phyloP scores from a whole-genome alignment of 2,113 vertebrate species.

The Sminthopsis crassicaudata region DNA sequence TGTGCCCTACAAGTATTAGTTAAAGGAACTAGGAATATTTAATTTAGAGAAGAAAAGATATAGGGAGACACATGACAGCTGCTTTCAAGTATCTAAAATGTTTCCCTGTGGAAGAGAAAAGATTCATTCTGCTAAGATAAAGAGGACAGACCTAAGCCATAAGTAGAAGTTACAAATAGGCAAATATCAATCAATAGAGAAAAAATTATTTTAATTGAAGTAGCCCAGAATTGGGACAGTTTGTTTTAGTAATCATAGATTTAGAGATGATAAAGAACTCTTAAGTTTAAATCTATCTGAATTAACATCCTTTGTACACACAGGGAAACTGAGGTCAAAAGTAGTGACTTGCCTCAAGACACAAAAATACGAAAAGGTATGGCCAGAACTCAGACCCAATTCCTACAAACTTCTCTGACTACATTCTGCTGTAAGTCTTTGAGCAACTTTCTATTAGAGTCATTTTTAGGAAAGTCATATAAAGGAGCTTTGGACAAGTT shows the following conservation, averaged over 20 bases:
- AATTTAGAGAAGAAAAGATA: neutral
- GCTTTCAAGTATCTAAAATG: neutral
- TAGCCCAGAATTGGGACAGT: neutral
- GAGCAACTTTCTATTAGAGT: neutral
- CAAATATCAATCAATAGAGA: neutral
- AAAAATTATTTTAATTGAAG: neutral
- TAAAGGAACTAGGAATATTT: neutral
- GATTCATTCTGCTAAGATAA: neutral
- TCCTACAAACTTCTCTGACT: neutral
- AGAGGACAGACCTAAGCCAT: neutral
- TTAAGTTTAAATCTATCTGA: neutral
- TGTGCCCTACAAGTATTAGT: neutral
- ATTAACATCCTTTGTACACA: neutral
- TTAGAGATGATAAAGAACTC: neutral
- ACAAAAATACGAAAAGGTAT: neutral
- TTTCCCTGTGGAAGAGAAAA: neutral
- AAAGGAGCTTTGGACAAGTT: neutral
- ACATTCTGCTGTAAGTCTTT: too few relatives aligned
- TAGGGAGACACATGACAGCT: neutral
- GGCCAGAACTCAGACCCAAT: neutral
- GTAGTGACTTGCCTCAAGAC: neutral
- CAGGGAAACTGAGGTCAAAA: neutral
- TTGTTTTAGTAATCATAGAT: neutral
- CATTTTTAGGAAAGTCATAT: neutral
- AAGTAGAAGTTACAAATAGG: neutral